Evolutionary conservation across 2,888 invertebrate species (phyloP), one percentile per base, ranked within the genome.

Genomic region (Acleris cristana): DNA sequence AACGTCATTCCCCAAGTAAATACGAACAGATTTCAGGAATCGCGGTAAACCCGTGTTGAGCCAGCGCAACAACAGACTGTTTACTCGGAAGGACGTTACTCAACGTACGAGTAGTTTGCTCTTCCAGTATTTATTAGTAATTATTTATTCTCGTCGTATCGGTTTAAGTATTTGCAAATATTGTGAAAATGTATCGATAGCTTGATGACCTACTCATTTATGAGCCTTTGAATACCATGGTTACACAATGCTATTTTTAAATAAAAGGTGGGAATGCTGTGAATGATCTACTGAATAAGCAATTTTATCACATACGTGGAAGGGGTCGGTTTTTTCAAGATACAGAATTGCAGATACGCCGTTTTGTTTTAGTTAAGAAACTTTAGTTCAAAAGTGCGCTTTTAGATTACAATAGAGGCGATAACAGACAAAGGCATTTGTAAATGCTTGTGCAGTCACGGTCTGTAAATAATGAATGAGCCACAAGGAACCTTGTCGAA

Each of bases 131-230:
- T 18, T 48, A 48, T 18, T 48, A 7, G 48, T 48, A n/a, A 48
- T 6, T 40, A 40, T 48, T 48, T 48, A 18, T 48, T 48, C 16
- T n/a, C 7, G 18, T 48, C 48, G 48, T 34, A 56, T 8, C 58
- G 6, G 26, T 30, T 48, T 8, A 18, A 58, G 58, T 58, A 26
- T 48, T 45, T 48, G 26, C n/a, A 16, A 19, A 44, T 56, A 44
- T 44, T 21, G 21, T 4, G 14, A 14, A 21, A 16, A 19, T 44
- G 40, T 56, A 23, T 18, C 19, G 55, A 56, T 21, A 34, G 21
- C 21, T 56, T n/a, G 14, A 2, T 56, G 56, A 56, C 44, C 56
- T 56, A 56, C 55, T 55, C 19, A 40, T 34, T 55, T 40, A 19
- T 55, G 55, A 40, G 19, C 19, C 34, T 40, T 19, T 55, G 34